Conservation (phyloP, 2,113 vertebrate species). For the Speoplatyrhinus poulsoni region DNA sequence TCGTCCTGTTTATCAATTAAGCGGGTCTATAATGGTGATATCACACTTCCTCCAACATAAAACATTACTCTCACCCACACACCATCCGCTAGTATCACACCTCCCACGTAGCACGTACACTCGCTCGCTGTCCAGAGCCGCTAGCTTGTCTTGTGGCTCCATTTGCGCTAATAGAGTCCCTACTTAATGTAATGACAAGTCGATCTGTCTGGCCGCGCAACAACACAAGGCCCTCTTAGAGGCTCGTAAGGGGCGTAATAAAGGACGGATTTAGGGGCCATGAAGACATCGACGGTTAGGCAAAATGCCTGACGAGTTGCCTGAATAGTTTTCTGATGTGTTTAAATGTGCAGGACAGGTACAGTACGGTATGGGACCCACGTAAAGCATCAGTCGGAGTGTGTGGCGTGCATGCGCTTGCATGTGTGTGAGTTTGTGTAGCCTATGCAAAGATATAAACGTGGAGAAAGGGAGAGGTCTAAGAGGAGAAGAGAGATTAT, state of each 20-base stretch:
- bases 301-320: conserved; percentile 44
- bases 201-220: conserved; percentile 48
- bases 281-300: conserved; percentile 50
- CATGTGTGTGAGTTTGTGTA: conserved; percentile 2
- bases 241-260: conserved; percentile 58
- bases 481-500: conserved; percentile 59
- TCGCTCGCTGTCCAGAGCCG: conserved; percentile 69
- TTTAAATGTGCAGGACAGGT: conserved; percentile 44
- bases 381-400: conserved; percentile 19
- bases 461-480: conserved; percentile 42
- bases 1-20: conserved; percentile 75
- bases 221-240: conserved; percentile 48
- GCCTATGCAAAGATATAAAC: conserved; percentile 39
- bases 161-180: conserved; percentile 68
- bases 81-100: conserved; percentile 73
- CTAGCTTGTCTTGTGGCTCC: conserved; percentile 67
- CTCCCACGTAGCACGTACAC: conserved; percentile 73
- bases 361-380: conserved; percentile 32
- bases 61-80: conserved; percentile 74
- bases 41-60: conserved; percentile 72
- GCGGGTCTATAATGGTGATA: conserved; percentile 65
- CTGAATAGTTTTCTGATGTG: conserved; percentile 52
- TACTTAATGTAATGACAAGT: conserved; percentile 67
- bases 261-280: conserved; percentile 55
- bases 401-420: conserved; percentile 26